These are phyloP conservation scores for Tinamus major DNA, from an alignment of 2,797 vertebrate genomes.

Conservation along the genomic window DNA sequence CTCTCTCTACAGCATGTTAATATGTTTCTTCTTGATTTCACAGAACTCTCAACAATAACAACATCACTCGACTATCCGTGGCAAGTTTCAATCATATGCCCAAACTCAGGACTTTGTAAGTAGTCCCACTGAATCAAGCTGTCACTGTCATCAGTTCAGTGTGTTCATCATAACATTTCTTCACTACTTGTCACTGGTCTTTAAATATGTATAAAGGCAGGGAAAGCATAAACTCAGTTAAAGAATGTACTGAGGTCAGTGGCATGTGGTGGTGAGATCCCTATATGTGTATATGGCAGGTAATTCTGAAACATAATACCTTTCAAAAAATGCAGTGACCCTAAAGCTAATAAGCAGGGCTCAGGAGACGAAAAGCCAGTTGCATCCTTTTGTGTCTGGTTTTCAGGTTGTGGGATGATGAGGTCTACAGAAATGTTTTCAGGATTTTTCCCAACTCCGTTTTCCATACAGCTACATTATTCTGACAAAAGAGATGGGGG, in stretches of 20 bases:
- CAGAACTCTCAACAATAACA: constrained; percentile 99
- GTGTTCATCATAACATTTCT: background rate
- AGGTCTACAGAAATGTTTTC: background rate
- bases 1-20: background rate
- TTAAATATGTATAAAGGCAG: background rate
- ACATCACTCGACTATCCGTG: constrained; percentile 95
- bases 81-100: constrained; percentile 99
- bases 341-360: background rate
- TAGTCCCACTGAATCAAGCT: constrained; percentile 55
- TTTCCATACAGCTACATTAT: background rate
- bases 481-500: background rate
- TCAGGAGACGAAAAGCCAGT: background rate
- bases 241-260: background rate
- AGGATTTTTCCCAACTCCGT: background rate
- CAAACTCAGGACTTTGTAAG: constrained; percentile 98
- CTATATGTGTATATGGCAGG: background rate
- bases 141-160: background rate
- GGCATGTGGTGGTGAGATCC: background rate
- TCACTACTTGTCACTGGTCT: background rate
- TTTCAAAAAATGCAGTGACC: background rate
- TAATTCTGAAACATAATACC: background rate
- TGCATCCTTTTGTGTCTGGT: background rate
- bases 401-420: background rate
- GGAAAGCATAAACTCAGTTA: background rate
- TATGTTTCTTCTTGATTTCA: constrained; percentile 64